Percentiles rank a stretch among this genome's conserved stretches.
phyloP scores from a whole-genome alignment of 2,797 vertebrate species.

The Tolypeutes matacus region DNA sequence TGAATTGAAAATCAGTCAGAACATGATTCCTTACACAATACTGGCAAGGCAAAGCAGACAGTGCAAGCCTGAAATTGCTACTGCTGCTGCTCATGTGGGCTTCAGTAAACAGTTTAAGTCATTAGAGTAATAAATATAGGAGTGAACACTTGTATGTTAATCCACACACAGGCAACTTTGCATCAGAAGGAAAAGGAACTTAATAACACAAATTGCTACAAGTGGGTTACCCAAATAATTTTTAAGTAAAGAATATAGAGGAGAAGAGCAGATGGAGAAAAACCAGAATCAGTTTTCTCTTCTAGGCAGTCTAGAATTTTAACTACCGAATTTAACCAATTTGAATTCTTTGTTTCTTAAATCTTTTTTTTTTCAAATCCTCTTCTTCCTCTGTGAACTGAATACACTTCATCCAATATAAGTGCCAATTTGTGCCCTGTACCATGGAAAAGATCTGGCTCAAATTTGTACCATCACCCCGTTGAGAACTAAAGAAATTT shows the following conservation, averaged over 20 bases:
- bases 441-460: constrained; percentile 10
- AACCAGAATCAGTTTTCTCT: neutral
- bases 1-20: neutral
- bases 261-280: neutral
- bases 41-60: neutral
- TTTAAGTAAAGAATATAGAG: constrained; percentile 8
- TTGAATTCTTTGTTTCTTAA: constrained; percentile 40
- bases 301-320: constrained; percentile 60
- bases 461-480: constrained; percentile 39
- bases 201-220: constrained; percentile 8
- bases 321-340: constrained; percentile 34
- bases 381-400: constrained; percentile 54
- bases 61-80: neutral
- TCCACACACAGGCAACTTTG: neutral
- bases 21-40: neutral
- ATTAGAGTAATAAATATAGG: neutral
- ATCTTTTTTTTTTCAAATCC: neutral
- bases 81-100: neutral
- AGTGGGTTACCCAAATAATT: neutral
- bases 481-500: constrained; percentile 40
- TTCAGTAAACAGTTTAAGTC: neutral
- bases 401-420: constrained; percentile 56
- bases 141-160: neutral
- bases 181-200: neutral
- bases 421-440: constrained; percentile 3